Evolutionary conservation across 1,140 invertebrate genomes (phyloP).

Genomic region (Tetramorium simillimum): DNA sequence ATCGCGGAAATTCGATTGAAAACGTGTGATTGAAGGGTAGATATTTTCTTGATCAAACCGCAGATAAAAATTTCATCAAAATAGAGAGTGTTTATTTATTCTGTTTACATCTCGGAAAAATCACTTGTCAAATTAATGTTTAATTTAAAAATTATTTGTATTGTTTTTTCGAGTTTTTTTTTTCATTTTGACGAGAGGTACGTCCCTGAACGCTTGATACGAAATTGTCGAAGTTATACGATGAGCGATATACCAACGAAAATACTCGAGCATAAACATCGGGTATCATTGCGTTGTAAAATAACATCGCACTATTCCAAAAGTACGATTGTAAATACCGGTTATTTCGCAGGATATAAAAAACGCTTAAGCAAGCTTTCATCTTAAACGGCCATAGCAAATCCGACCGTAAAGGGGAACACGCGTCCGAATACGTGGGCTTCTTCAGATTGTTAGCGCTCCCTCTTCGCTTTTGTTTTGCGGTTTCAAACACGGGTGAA

Average conservation of each 20-base stretch:
- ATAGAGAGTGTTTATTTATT: not conserved
- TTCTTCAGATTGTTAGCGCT: not conserved
- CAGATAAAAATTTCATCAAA: conserved; percentile 22
- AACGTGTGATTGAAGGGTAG: conserved; percentile 26
- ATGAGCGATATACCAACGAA: not conserved
- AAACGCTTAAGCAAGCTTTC: conserved; percentile 39
- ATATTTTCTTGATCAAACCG: conserved; percentile 25
- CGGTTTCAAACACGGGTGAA: not conserved
- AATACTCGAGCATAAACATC: conserved; percentile 31
- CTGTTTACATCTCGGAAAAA: not conserved
- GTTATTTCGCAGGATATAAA: not conserved
- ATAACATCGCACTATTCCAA: not conserved
- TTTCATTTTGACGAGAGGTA: not conserved
- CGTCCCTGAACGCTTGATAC: not conserved
- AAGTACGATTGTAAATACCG: conserved; percentile 18
- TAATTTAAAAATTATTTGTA: not conserved
- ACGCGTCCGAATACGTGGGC: conserved; percentile 17
- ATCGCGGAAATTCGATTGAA: conserved; percentile 25
- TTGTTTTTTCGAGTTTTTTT: not conserved
- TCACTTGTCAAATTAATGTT: not conserved
- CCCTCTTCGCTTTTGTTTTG: not conserved
- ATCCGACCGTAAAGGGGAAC: not conserved
- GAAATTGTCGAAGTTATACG: not conserved
- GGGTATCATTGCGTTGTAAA: conserved; percentile 20
- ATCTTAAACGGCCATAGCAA: not conserved